A percentile compares a stretch with the other conserved stretches of the same genome.
Conservation (phyloP, 2,797 vertebrate species). For the Arnoldichthys spilopterus region DNA sequence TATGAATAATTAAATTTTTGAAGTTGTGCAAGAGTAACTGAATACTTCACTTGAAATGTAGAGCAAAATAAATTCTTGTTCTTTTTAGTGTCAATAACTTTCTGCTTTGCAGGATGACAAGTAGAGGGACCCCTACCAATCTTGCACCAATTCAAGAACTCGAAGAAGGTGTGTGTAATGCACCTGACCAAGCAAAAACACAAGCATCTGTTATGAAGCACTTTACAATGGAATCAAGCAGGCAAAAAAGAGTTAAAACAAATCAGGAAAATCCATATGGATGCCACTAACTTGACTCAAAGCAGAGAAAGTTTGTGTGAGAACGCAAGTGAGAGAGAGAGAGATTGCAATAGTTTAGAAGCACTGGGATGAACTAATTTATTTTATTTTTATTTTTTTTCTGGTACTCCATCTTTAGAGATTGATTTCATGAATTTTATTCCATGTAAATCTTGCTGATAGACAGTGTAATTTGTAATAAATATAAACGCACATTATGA, state of each 20-base stretch:
- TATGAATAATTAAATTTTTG: not conserved
- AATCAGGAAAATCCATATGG: slow-evolving; percentile 3
- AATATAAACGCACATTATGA: not conserved
- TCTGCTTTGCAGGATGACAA: slow-evolving; percentile 16
- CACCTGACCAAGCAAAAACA: not conserved
- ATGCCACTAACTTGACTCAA: no score
- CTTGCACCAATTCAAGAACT: not conserved
- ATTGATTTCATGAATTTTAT: not conserved
- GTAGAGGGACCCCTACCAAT: not conserved
- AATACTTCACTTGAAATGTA: not conserved
- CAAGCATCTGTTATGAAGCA: not conserved
- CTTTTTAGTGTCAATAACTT: not conserved
- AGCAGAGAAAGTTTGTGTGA: no score
- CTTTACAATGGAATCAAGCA: not conserved
- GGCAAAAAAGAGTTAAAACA: not conserved
- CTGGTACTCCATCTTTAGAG: no score
- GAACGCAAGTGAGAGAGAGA: no score
- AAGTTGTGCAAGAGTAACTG: not conserved
- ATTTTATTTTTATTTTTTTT: no score
- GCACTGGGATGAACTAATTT: not conserved
- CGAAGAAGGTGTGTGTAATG: not conserved
- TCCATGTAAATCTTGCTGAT: not conserved
- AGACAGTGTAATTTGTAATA: not conserved
- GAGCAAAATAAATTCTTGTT: not conserved
- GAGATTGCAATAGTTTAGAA: not conserved